Evolutionary conservation across 2,113 vertebrate genomes (phyloP).

Genomic region (Rana temporaria): DNA sequence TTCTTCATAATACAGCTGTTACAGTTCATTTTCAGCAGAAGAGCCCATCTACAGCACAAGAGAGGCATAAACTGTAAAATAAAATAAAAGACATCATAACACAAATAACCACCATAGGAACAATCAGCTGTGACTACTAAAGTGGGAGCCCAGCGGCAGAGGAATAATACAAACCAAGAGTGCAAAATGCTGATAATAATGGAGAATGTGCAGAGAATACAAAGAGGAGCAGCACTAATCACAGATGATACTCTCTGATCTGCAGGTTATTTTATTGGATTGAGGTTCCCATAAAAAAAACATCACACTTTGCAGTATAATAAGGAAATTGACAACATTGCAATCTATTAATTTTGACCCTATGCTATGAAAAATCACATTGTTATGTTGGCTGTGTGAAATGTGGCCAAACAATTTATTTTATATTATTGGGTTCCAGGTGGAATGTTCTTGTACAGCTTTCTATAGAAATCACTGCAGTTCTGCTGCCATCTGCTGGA

Average conservation of each 20-base stretch:
- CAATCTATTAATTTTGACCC: not conserved
- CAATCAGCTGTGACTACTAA: not conserved
- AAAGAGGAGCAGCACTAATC: not conserved
- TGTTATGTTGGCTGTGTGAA: not conserved
- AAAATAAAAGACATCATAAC: not conserved
- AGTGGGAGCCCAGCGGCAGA: not conserved
- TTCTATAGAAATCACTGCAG: not conserved
- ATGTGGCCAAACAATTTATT: not conserved
- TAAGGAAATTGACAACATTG: not conserved
- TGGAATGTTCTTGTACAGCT: not conserved
- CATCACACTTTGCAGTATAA: not conserved
- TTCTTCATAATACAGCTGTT: not conserved
- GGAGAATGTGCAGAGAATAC: not conserved
- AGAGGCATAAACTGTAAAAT: not conserved
- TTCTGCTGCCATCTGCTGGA: conserved; percentile 26
- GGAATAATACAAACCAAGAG: not conserved
- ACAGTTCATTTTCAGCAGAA: not conserved
- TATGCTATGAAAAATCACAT: not conserved
- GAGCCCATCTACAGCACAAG: not conserved
- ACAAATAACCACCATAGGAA: not conserved
- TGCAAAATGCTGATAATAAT: not conserved
- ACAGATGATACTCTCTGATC: not conserved
- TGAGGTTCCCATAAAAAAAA: not conserved
- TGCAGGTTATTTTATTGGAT: not conserved
- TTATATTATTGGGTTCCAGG: not conserved